Conservation (phyloP, 2,888 invertebrate species). For the Celastrina argiolus region DNA sequence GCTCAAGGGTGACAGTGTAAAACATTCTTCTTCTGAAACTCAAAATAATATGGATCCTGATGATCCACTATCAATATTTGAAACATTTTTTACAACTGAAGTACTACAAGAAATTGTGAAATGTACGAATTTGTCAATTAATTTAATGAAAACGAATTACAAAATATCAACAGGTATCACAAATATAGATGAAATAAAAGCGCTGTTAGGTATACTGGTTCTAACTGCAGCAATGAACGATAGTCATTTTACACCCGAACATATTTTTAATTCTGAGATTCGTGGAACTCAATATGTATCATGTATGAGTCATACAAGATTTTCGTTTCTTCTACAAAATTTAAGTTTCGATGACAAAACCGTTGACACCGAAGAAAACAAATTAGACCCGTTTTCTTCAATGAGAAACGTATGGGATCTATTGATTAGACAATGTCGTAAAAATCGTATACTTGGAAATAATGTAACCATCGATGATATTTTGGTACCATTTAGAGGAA, state of each 20-base stretch:
- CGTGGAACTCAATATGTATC: not conserved
- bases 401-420: not conserved
- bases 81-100: slow-evolving; percentile 30
- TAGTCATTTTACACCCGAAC: slow-evolving; percentile 34
- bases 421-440: not conserved
- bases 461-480: slow-evolving; percentile 2
- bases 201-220: slow-evolving; percentile 30
- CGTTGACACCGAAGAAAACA: not conserved
- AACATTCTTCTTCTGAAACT: not conserved
- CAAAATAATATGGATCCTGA: not conserved
- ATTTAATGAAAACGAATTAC: slow-evolving; percentile 25
- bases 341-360: not conserved
- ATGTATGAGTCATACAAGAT: slow-evolving; percentile 11
- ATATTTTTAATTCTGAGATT: slow-evolving; percentile 31
- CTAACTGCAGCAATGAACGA: slow-evolving; percentile 33
- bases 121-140: slow-evolving; percentile 25
- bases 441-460: not conserved
- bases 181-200: slow-evolving; percentile 26
- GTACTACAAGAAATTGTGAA: slow-evolving; percentile 26
- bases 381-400: not conserved
- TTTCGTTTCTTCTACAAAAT: slow-evolving; percentile 23
- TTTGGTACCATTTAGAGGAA: not conserved
- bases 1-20: not conserved
- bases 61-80: not conserved
- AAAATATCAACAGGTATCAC: slow-evolving; percentile 10